Base-by-base conservation (phyloP, 2,797 vertebrate species). In the Florisuga fusca region DNA sequence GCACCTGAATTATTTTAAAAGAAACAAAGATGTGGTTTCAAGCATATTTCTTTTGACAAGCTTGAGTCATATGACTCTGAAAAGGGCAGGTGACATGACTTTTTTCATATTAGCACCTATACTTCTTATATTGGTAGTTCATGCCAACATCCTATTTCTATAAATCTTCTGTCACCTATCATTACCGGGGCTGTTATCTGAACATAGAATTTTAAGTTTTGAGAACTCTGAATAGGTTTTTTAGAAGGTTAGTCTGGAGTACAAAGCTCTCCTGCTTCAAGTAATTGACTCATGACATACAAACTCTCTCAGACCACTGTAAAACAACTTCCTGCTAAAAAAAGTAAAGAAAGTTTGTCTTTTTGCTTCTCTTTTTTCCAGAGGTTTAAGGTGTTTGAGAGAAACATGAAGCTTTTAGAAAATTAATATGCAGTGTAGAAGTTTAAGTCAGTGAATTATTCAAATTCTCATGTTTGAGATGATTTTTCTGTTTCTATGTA, bases 191-290 rank as follows among this genome's bases (percentile, higher is more conserved):
- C 45, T 88, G 34, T 64, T 46, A 80, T 16, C 71, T 31, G 54
- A 93, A 68, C 53, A 79, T 9, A 17, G 46, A 43, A 26, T 25
- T 48, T 33, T 54, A 94, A 61, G 7, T 48, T 94, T 3, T 48
- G 9, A 68, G 68, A 86, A 62, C 27, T 92, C 89, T 75, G 80
- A 90, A 67, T 51, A 84, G 67, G 78, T 58, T 68, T 94, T 95
- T 82, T 69, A 89, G 80, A 93, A 55, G 74, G 82, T 96, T 85
- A 75, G 73, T 96, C 96, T 62, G 73, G 91, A 85, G 88, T 57
- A 75, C 51, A 21, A 34, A 46, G 27, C 75, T 76, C 78, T 66
- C 58, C n/a, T 67, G 51, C 36, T 77, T 62, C 22, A 46, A 78
- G 10, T 62, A 89, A 95, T 14, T 59, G 89, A 94, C 77, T 89